Conservation (phyloP, 2,888 invertebrate genomes). For the Hypomecis atomaria region DNA sequence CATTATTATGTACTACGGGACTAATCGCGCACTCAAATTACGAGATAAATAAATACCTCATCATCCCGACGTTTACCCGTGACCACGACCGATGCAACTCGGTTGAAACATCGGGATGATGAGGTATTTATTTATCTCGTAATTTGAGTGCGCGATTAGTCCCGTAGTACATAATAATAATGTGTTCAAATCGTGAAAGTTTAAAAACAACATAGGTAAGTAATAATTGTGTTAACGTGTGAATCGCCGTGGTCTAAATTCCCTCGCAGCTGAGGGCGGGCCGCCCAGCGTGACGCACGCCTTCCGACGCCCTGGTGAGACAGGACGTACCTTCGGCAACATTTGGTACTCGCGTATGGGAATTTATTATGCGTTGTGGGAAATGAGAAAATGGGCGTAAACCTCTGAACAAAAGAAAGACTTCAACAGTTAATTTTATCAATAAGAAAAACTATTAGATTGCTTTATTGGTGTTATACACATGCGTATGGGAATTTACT, state of each 20-base stretch:
- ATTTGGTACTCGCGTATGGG: conserved; percentile 16
- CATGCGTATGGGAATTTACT: too few relatives aligned
- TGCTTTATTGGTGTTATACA: neutral
- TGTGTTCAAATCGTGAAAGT: too few relatives aligned
- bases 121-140: too few relatives aligned
- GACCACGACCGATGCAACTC: too few relatives aligned
- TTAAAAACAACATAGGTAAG: too few relatives aligned
- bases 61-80: too few relatives aligned
- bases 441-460: neutral
- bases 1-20: too few relatives aligned
- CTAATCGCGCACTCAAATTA: too few relatives aligned
- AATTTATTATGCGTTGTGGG: conserved; percentile 17
- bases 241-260: conserved; percentile 43
- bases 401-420: neutral
- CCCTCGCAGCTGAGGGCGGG: conserved; percentile 52
- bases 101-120: too few relatives aligned
- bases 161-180: too few relatives aligned
- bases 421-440: neutral
- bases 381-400: conserved; percentile 6
- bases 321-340: conserved; percentile 37
- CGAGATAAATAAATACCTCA: too few relatives aligned
- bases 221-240: conserved; percentile 40
- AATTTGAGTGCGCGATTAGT: too few relatives aligned
- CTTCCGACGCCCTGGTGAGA: conserved; percentile 44
- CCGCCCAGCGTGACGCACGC: conserved; percentile 60